These are phyloP conservation scores for Pampusana beccarii DNA, from an alignment of 2,113 vertebrate genomes.

Conservation along the genomic window DNA sequence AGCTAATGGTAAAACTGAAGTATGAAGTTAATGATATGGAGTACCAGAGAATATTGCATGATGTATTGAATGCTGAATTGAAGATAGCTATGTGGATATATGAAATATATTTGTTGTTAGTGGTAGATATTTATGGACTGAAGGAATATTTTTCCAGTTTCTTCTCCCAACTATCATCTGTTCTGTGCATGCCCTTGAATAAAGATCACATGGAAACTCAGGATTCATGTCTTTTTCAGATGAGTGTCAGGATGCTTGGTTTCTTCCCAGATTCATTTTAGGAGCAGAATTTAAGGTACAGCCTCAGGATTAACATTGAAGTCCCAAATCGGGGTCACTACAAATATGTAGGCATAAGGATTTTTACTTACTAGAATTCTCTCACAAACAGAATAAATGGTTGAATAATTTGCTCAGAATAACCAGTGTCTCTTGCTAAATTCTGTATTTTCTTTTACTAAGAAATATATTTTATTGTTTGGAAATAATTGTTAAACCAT, in stretches of 20 bases:
- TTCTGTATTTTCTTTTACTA: not conserved
- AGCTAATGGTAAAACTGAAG: not conserved
- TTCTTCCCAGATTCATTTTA: not conserved
- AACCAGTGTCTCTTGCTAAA: not conserved
- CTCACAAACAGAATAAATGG: not conserved
- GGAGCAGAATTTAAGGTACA: not conserved
- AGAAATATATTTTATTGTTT: not conserved
- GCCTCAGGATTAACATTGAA: not conserved
- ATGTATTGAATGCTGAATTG: not conserved
- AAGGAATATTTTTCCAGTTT: not conserved
- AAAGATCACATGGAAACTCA: not conserved
- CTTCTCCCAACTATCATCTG: not conserved
- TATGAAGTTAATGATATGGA: not conserved
- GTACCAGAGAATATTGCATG: not conserved
- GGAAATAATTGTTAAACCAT: not conserved
- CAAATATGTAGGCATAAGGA: not conserved
- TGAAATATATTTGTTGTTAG: not conserved
- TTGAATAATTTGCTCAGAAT: not conserved
- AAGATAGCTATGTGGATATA: not conserved
- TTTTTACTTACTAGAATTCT: not conserved
- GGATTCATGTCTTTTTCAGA: not conserved
- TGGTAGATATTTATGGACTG: not conserved
- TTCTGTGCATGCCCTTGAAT: not conserved
- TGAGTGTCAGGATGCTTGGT: not conserved
- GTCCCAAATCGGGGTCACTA: not conserved